These are phyloP conservation scores for Amblyraja radiata DNA, from an alignment of 2,797 vertebrate genomes.

Conservation along the genomic window DNA sequence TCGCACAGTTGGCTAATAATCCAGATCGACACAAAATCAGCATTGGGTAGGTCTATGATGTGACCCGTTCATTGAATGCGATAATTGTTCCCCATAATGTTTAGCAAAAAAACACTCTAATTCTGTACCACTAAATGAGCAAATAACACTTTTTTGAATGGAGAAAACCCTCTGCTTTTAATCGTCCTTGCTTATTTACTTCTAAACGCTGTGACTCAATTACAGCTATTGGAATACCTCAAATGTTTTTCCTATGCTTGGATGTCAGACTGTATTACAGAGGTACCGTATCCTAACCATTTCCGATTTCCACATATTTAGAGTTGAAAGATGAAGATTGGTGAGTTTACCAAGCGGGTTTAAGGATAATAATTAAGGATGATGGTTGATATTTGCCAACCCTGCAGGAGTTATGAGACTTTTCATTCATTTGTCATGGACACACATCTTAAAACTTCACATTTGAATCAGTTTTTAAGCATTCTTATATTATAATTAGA, in stretches of 20 bases:
- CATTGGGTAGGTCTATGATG: slow-evolving; percentile 68
- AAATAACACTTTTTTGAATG: not conserved
- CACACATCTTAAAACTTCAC: not conserved
- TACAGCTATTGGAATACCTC: not conserved
- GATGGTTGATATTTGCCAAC: not conserved
- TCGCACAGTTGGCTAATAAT: slow-evolving; percentile 96
- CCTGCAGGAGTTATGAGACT: not conserved
- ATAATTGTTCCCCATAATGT: too few relatives aligned
- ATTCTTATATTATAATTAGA: not conserved
- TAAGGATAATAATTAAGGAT: not conserved
- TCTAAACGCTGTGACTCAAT: not conserved
- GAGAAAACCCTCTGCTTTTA: not conserved
- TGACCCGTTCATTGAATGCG: not conserved
- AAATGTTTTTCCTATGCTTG: not conserved
- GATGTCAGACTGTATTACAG: not conserved
- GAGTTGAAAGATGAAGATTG: not conserved
- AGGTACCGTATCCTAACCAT: not conserved
- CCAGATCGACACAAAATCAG: slow-evolving; percentile 85
- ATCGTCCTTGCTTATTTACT: not conserved
- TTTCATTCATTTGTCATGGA: not conserved
- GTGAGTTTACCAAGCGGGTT: not conserved
- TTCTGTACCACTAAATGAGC: not conserved
- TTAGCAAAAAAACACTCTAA: not conserved
- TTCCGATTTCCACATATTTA: not conserved
- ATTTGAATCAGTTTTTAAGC: not conserved